Percentiles rank a stretch among this genome's conserved stretches.
phyloP scores from a whole-genome alignment of 1,140 invertebrate species.

The Lordiphosa mommai region DNA sequence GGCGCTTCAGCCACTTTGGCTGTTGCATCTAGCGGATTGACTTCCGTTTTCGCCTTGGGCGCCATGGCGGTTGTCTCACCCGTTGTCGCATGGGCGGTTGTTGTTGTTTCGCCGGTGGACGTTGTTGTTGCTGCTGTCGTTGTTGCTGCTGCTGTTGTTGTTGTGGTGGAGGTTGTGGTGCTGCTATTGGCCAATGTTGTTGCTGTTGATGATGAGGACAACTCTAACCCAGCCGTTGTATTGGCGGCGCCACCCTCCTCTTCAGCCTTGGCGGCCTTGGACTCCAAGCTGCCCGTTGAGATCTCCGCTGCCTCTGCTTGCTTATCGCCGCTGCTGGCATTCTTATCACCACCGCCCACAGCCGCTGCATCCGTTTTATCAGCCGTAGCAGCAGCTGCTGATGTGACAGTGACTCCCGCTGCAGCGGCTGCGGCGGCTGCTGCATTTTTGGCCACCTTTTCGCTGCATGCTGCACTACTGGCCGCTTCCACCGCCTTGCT shows the following conservation, averaged over 20 bases:
- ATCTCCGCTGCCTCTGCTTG: slow-evolving; percentile 35
- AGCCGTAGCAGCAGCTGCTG: slow-evolving; percentile 9
- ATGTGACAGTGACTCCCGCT: slow-evolving; percentile 5
- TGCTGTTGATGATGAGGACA: slow-evolving; percentile 1
- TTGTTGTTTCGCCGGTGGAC: slow-evolving; percentile 1
- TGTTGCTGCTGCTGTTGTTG: slow-evolving; percentile 5
- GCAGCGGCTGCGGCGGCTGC: slow-evolving; percentile 41
- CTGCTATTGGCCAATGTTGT: slow-evolving; percentile 3
- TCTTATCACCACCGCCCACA: slow-evolving; percentile 8
- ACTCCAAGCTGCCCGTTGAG: slow-evolving; percentile 37
- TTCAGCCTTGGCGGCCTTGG: slow-evolving; percentile 29
- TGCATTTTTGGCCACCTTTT: slow-evolving; percentile 49
- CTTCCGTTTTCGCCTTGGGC: slow-evolving; percentile 13
- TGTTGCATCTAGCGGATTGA: slow-evolving; percentile 5
- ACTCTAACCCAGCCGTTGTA: neutral
- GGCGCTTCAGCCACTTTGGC: slow-evolving; percentile 23
- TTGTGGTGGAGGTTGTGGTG: neutral
- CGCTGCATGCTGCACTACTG: slow-evolving; percentile 2
- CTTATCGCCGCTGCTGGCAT: slow-evolving; percentile 15
- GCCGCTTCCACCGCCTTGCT: slow-evolving; percentile 32
- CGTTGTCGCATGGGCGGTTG: neutral
- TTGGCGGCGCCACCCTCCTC: slow-evolving; percentile 14
- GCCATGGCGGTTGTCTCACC: neutral
- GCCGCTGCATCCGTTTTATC: slow-evolving; percentile 5
- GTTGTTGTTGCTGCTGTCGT: slow-evolving; percentile 2